Conservation (phyloP, 2,888 invertebrate genomes). For the Amblyteles armatorius region DNA sequence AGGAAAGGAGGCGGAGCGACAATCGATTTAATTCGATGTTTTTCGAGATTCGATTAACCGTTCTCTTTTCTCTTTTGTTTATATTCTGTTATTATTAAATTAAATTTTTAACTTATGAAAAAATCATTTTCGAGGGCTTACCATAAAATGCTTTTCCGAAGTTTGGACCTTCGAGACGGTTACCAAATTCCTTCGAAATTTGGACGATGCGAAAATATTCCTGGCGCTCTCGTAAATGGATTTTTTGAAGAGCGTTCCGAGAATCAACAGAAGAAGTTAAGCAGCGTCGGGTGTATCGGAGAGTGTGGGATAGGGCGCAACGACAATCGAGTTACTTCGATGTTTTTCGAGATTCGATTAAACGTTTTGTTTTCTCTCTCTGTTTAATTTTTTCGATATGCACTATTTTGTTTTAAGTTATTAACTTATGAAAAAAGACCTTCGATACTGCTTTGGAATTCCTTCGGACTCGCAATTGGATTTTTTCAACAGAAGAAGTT, state of each 20-base stretch:
- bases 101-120: not conserved
- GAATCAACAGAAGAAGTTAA: too few relatives aligned
- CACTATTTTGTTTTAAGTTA: not conserved
- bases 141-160: too few relatives aligned
- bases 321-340: not conserved
- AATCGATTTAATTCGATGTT: not conserved
- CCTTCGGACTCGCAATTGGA: too few relatives aligned
- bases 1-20: not conserved
- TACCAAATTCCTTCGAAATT: too few relatives aligned
- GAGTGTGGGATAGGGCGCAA: not conserved
- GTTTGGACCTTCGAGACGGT: too few relatives aligned
- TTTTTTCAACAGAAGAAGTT: constrained; percentile 85
- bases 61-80: not conserved
- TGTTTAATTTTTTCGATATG: not conserved
- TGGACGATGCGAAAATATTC: too few relatives aligned
- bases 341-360: not conserved
- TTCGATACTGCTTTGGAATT: too few relatives aligned
- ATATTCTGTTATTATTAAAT: not conserved
- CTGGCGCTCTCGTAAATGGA: too few relatives aligned
- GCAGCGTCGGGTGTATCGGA: not conserved
- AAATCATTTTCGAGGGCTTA: too few relatives aligned
- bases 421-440: too few relatives aligned
- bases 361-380: not conserved
- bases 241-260: too few relatives aligned
- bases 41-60: constrained; percentile 2